Percentiles rank a stretch among this genome's conserved stretches.
Evolutionary conservation across 2,888 invertebrate genomes (phyloP).

Genomic region (Eretmocerus hayati): DNA sequence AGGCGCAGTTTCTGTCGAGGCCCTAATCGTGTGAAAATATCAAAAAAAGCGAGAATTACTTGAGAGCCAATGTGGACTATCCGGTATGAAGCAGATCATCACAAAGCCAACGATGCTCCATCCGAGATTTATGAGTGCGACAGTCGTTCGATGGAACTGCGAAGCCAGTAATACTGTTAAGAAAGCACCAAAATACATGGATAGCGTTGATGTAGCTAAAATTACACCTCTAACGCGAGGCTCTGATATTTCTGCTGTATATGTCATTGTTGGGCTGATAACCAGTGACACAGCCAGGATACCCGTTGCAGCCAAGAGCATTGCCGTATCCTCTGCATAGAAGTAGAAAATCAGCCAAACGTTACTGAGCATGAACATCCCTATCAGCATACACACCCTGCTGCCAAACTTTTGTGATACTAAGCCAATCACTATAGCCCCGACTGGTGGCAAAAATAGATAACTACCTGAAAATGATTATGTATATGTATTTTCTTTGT

Average conservation of each 20-base stretch:
- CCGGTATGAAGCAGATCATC: slow-evolving; percentile 65
- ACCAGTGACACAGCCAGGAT: background rate
- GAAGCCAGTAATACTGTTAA: slow-evolving; percentile 68
- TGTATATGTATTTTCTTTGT: background rate
- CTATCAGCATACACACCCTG: background rate
- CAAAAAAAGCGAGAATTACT: no score
- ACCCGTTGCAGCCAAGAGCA: background rate
- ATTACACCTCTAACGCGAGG: slow-evolving; percentile 1
- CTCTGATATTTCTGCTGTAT: slow-evolving; percentile 2
- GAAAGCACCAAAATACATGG: slow-evolving; percentile 68
- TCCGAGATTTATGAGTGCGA: slow-evolving; percentile 60
- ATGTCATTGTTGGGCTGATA: background rate
- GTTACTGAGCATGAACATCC: background rate
- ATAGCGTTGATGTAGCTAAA: slow-evolving; percentile 39
- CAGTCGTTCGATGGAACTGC: slow-evolving; percentile 62
- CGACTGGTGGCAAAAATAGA: slow-evolving; percentile 3
- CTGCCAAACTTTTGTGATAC: slow-evolving; percentile 4
- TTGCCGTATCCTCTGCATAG: background rate
- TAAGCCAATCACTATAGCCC: background rate
- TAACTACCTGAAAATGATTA: slow-evolving; percentile 1
- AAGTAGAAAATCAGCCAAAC: slow-evolving; percentile 5
- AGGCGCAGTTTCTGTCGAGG: no score
- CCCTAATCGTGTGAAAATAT: no score
- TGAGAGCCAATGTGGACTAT: slow-evolving; percentile 75
- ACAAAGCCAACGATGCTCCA: slow-evolving; percentile 60